Conservation (phyloP, 2,888 invertebrate species). For the Thera britannica region DNA sequence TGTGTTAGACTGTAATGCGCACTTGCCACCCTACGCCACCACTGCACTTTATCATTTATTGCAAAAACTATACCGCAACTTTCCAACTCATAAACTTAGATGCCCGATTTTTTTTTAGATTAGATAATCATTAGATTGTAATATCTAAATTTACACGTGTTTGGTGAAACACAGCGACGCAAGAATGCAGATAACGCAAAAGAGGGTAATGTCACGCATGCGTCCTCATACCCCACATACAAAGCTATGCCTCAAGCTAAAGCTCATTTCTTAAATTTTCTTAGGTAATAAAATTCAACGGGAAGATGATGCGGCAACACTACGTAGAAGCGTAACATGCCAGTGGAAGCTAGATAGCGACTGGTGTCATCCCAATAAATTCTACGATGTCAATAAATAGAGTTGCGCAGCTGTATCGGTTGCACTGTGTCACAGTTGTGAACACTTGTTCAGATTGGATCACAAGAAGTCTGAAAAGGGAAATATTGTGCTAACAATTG, state of each 20-base stretch:
- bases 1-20: neutral
- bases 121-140: neutral
- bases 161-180: constrained; percentile 30
- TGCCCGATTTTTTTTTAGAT: constrained; percentile 1
- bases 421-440: constrained; percentile 23
- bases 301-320: constrained; percentile 2
- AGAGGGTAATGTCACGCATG: constrained; percentile 35
- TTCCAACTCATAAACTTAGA: constrained; percentile 6
- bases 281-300: constrained; percentile 20
- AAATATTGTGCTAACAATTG: neutral
- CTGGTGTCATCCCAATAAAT: neutral
- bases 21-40: neutral
- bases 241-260: constrained; percentile 26
- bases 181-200: constrained; percentile 42
- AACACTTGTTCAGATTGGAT: neutral
- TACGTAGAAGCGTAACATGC: neutral
- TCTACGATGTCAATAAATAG: neutral
- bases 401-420: constrained; percentile 1
- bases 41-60: neutral
- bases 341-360: neutral
- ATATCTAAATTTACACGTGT: constrained; percentile 24
- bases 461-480: neutral
- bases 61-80: neutral
- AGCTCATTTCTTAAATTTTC: constrained; percentile 23
- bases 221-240: constrained; percentile 28